Evolutionary conservation across 2,113 vertebrate species (phyloP).

Genomic region (Epinephelus fuscoguttatus): DNA sequence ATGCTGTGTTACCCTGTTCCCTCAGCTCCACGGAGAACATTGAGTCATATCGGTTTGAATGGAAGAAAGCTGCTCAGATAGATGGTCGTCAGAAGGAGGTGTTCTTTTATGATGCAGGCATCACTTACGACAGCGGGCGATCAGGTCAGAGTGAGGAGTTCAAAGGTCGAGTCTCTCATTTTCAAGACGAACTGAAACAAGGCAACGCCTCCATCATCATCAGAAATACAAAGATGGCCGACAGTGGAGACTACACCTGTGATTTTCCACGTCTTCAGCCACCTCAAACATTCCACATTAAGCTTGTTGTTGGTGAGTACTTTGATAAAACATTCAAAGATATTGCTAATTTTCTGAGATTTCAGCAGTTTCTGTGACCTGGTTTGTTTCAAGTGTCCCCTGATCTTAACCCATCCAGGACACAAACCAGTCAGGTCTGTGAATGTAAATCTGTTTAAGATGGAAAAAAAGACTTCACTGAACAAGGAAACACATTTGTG

Average conservation of each 20-base stretch:
- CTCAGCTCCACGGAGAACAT: neutral
- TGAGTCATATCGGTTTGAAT: neutral
- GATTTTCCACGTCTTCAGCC: rapidly evolving
- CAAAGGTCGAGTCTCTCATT: too few relatives aligned
- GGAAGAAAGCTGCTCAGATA: neutral
- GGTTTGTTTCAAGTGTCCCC: too few relatives aligned
- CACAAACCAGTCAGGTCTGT: too few relatives aligned
- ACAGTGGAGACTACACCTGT: slow-evolving; percentile 9
- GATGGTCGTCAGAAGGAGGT: neutral
- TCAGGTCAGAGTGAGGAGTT: too few relatives aligned
- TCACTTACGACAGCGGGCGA: neutral
- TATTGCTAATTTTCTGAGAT: too few relatives aligned
- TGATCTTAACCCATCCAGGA: too few relatives aligned
- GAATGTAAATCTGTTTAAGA: too few relatives aligned
- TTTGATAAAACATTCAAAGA: neutral
- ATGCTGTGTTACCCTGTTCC: neutral
- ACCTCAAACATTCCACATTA: rapidly evolving
- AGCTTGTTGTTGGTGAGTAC: neutral
- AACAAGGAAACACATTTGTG: too few relatives aligned
- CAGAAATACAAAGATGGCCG: neutral
- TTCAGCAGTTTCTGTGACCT: too few relatives aligned
- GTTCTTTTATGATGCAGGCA: neutral
- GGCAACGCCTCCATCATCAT: slow-evolving; percentile 13
- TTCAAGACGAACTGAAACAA: too few relatives aligned
- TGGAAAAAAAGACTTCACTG: too few relatives aligned